A percentile compares a stretch with the other conserved stretches of the same genome.
Conservation (phyloP, 2,113 vertebrate genomes). For the Shinisaurus crocodilurus region DNA sequence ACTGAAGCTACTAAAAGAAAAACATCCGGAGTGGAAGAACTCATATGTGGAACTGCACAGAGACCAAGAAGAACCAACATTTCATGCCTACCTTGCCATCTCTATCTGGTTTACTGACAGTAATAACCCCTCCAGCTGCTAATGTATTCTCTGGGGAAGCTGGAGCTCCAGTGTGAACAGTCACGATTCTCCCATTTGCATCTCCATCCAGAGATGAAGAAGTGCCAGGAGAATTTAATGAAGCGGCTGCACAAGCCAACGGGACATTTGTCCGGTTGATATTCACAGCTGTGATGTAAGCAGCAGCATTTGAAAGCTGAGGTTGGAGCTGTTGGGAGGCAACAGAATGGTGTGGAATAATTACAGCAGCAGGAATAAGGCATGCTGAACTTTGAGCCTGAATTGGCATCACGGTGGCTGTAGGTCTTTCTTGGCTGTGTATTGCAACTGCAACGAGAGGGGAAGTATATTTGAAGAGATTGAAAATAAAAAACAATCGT, state of each 20-base stretch:
- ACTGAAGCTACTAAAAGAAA: neutral
- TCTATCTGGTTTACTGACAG: constrained; percentile 86
- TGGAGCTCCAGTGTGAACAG: constrained; percentile 75
- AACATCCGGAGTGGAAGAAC: neutral
- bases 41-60: neutral
- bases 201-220: constrained; percentile 86
- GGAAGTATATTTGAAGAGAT: constrained; percentile 1
- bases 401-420: constrained; percentile 89
- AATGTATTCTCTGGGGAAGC: constrained; percentile 74
- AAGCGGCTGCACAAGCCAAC: constrained; percentile 84
- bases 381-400: constrained; percentile 84
- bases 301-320: constrained; percentile 65
- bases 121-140: constrained; percentile 73
- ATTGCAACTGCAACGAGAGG: constrained; percentile 78
- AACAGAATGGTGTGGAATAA: constrained; percentile 78
- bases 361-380: constrained; percentile 79
- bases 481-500: neutral
- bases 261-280: constrained; percentile 74
- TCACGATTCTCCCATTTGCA: constrained; percentile 68
- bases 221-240: constrained; percentile 82
- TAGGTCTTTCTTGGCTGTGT: constrained; percentile 93
- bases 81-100: constrained; percentile 85
- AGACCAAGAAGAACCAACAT: constrained; percentile 21
- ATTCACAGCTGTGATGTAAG: constrained; percentile 72
- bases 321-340: constrained; percentile 70